Evolutionary conservation across 2,888 invertebrate species (phyloP).

Genomic region (Dromius quadrimaculatus): DNA sequence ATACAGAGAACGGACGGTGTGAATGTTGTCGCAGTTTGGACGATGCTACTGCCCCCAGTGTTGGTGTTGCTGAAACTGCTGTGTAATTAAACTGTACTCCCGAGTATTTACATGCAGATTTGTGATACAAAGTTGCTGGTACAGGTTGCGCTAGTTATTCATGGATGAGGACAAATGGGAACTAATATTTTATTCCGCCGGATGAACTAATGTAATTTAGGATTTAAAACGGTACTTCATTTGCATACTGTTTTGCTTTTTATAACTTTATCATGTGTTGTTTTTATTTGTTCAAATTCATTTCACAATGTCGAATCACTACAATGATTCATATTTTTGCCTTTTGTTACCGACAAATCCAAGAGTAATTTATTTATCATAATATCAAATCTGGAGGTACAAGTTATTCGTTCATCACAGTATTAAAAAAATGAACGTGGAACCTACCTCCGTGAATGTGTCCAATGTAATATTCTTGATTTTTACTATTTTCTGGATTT

Average conservation of each 20-base stretch:
- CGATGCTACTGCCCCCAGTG: too few relatives aligned
- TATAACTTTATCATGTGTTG: neutral
- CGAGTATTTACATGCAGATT: conserved; percentile 35
- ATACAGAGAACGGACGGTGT: conserved; percentile 1
- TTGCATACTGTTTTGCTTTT: conserved; percentile 7
- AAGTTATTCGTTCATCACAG: too few relatives aligned
- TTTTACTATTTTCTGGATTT: too few relatives aligned
- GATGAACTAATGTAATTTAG: conserved; percentile 33
- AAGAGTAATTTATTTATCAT: too few relatives aligned
- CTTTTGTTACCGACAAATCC: too few relatives aligned
- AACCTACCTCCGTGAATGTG: too few relatives aligned
- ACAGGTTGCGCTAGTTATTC: conserved; percentile 30
- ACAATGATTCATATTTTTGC: too few relatives aligned
- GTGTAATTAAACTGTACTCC: conserved; percentile 37
- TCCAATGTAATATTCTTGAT: too few relatives aligned
- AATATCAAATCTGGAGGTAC: too few relatives aligned
- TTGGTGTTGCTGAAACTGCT: conserved; percentile 11
- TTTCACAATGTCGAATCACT: too few relatives aligned
- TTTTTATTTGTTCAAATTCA: conserved; percentile 4
- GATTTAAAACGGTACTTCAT: conserved; percentile 12
- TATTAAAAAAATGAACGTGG: too few relatives aligned
- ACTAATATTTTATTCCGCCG: conserved; percentile 26
- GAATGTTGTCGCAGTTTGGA: conserved; percentile 33
- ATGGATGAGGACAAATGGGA: conserved; percentile 34
- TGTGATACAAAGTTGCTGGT: conserved; percentile 21